These are phyloP conservation scores for Trematomus loennbergii DNA, from an alignment of 2,113 vertebrate genomes.

Conservation along the genomic window DNA sequence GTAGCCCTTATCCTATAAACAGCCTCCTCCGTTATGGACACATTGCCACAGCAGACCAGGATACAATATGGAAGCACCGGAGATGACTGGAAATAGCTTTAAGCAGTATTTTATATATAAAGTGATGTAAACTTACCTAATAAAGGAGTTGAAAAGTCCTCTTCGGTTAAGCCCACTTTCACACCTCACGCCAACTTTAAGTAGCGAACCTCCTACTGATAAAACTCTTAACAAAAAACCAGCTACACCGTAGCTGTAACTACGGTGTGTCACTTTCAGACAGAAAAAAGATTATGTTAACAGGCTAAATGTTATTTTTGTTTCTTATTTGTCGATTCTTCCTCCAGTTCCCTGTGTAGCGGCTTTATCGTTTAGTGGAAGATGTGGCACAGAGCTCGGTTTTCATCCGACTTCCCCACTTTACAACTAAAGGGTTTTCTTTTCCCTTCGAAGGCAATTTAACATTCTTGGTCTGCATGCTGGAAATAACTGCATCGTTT, in stretches of 20 bases:
- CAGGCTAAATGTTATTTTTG: background rate
- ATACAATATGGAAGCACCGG: background rate
- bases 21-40: background rate
- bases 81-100: background rate
- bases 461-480: accelerated
- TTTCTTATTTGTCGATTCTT: background rate
- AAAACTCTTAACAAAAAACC: slow-evolving; percentile 3
- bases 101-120: background rate
- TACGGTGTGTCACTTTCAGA: background rate
- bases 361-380: slow-evolving; percentile 69
- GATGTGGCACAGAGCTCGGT: slow-evolving; percentile 80
- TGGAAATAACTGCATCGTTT: accelerated
- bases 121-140: slow-evolving; percentile 50
- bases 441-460: background rate
- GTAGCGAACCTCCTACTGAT: background rate
- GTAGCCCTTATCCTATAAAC: slow-evolving; percentile 40
- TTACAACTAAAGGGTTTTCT: background rate
- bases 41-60: slow-evolving; percentile 12
- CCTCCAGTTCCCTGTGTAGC: slow-evolving; percentile 39
- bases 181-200: slow-evolving; percentile 50
- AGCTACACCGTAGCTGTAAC: background rate
- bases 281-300: background rate
- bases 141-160: slow-evolving; percentile 18
- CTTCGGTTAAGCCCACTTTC: slow-evolving; percentile 27
- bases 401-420: slow-evolving; percentile 76